Conservation (phyloP, 1,140 invertebrate species). For the Doryteuthis pealeii region DNA sequence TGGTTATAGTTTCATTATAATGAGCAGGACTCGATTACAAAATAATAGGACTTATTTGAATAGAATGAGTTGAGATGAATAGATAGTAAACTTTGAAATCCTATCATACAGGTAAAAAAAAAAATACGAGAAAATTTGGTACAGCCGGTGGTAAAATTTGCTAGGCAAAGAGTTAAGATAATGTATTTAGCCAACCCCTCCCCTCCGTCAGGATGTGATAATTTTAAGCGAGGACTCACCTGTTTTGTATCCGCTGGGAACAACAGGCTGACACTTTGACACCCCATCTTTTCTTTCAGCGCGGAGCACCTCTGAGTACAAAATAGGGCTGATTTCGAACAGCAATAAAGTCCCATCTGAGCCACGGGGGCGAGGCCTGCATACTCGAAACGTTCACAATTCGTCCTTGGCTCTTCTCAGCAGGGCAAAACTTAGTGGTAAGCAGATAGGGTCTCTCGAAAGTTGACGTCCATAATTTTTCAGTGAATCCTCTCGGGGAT, state of each 20-base stretch:
- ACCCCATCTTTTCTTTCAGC: conserved; percentile 43
- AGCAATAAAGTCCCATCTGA: conserved; percentile 45
- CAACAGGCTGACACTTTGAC: conserved; percentile 47
- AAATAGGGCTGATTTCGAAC: conserved; percentile 49
- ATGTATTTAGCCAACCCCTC: no score
- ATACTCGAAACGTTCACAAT: conserved; percentile 51
- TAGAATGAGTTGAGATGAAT: no score
- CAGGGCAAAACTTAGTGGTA: conserved; percentile 72
- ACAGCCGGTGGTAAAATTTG: no score
- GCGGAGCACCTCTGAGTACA: conserved; percentile 42
- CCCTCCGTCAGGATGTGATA: no score
- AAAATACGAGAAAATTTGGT: no score
- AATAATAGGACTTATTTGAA: no score
- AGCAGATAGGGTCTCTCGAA: conserved; percentile 79
- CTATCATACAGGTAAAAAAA: no score
- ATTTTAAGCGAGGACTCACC: conserved; percentile 34
- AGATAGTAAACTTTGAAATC: no score
- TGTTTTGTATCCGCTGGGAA: conserved; percentile 53
- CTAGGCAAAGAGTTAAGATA: no score
- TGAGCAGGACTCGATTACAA: no score
- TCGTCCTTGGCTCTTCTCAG: conserved; percentile 66
- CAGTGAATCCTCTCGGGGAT: conserved; percentile 71
- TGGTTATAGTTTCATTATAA: no score
- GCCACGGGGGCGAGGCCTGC: conserved; percentile 42
- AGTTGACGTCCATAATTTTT: conserved; percentile 79